A percentile compares a stretch with the other conserved stretches of the same genome.
Conservation (phyloP, 2,113 vertebrate species). For the Tiliqua scincoides region DNA sequence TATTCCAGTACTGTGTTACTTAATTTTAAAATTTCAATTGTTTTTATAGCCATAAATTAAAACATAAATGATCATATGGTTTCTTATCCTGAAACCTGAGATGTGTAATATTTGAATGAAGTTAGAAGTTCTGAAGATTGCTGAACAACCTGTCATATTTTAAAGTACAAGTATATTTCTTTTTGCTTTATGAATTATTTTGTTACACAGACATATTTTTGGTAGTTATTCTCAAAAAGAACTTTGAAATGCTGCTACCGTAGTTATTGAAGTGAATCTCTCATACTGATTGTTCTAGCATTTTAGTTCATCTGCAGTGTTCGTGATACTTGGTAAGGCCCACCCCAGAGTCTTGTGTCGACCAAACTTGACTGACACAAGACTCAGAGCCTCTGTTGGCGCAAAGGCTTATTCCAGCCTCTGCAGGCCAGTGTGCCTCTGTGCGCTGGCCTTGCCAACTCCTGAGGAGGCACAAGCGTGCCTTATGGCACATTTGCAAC, state of each 20-base stretch:
- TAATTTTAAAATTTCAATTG: background rate
- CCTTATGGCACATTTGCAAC: too few relatives aligned
- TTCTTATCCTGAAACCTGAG: background rate
- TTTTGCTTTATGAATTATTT: background rate
- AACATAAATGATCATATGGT: background rate
- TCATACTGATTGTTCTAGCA: background rate
- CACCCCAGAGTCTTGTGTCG: too few relatives aligned
- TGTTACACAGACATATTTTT: background rate
- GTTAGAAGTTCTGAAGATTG: background rate
- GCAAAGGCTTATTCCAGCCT: too few relatives aligned
- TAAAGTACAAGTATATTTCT: background rate
- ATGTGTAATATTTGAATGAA: background rate
- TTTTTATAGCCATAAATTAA: constrained; percentile 15
- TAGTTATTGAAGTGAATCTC: constrained; percentile 7
- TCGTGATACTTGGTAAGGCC: background rate
- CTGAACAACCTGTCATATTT: background rate
- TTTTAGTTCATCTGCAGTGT: background rate
- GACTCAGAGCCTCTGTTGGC: too few relatives aligned
- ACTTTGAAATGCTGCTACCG: background rate
- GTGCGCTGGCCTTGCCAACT: too few relatives aligned
- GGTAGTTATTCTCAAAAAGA: background rate
- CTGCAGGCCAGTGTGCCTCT: too few relatives aligned
- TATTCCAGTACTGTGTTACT: constrained; percentile 1
- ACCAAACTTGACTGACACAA: too few relatives aligned
- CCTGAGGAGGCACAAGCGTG: too few relatives aligned